Base-by-base conservation (phyloP, 2,797 vertebrate species). In the Ptychobarbus kaznakovi region DNA sequence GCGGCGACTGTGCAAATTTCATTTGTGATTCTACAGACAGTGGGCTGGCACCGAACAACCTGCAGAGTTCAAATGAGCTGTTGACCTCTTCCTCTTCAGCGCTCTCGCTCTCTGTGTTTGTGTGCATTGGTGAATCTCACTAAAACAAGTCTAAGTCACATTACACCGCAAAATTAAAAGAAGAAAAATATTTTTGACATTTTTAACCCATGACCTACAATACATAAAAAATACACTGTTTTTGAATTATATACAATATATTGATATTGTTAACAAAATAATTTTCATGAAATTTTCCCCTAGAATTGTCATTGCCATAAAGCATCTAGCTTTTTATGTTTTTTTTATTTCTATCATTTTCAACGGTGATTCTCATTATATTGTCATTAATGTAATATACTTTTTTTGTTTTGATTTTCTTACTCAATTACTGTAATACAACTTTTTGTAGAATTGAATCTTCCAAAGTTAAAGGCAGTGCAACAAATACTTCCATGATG, bases 1-100 rank as follows among this genome's bases (percentile, higher is more conserved):
- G 90, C 20, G 89, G 87, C 72, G 68, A 78, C 88, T 93, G 90
- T 91, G 91, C 88, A 95, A 93, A 94, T 93, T 91, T 83, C 91
- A 93, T 88, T 88, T 58, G 81, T 86, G 90, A 91, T 80, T 89
- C 88, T 65, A 76, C 82, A 44, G 86, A 87, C 87, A 80, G 80
- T 76, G 46, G 69, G 86, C 42, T 46, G 83, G 87, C 86, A 78
- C 86, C 70, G 75, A 79, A 68, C 25, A 75, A 66, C 56, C 72
- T 53, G 58, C 9, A 16, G 58, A 83, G 73, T 65, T 70, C 38
- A 72, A 69, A 79, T 85, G 28, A 16, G 38, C 51, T 79, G 76
- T 49, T 79, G 79, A 86, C 79, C 80, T 82, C 51, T 77, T 76
- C 53, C 28, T 61, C 12, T 70, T 61, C 73, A 70, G 74, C 53